Evolutionary conservation across 2,113 vertebrate species (phyloP), one percentile per base, ranked within the genome.

Genomic region (Bambusicola thoracicus): DNA sequence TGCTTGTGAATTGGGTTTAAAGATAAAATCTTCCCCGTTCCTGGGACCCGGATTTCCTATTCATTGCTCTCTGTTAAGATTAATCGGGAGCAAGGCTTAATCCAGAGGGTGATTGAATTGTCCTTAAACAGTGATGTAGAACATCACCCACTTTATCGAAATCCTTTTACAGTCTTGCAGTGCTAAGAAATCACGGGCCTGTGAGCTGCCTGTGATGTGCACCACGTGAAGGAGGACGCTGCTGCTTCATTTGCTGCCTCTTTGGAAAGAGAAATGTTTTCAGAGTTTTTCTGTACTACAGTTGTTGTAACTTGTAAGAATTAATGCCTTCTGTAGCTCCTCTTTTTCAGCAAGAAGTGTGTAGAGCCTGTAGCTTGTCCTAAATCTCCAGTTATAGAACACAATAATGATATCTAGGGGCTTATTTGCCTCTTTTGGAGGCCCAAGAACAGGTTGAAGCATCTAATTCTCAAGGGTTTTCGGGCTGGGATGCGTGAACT

Each of bases 91-190:
- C 56, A 72, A 81, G 76, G 81, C 85, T 95, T 90, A 95, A 94
- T 93, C 79, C 80, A 91, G 95, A 90, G 79, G 70, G 89, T 87
- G 94, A 96, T 70, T 85, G 90, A 96, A 87, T 87, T 94, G 82
- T 90, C 79, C 67, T 90, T 58, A 91, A 90, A 95, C 55, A 92
- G 55, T 49, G 75, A 78, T 92, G 75, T 69, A 66, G 61, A 94
- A 74, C 87, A 48, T 92, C 70, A 88, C 46, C 43, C 43, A 40
- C 76, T 90, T 85, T 36, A 34, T n/a, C 70, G 49, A 92, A 87
- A 73, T 19, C 30, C 38, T 86, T 89, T 76, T 68, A 41, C 3
- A 21, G 55, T 48, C 72, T 92, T 25, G 1, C 76, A 59, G 48
- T 56, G 38, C 82, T 82, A 87, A 83, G 75, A 94, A 89, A 69